Evolutionary conservation across 30 jellyfish, hydroid and myxozoan genomes (phyloP).

Genomic region (Morbakka virulenta): DNA sequence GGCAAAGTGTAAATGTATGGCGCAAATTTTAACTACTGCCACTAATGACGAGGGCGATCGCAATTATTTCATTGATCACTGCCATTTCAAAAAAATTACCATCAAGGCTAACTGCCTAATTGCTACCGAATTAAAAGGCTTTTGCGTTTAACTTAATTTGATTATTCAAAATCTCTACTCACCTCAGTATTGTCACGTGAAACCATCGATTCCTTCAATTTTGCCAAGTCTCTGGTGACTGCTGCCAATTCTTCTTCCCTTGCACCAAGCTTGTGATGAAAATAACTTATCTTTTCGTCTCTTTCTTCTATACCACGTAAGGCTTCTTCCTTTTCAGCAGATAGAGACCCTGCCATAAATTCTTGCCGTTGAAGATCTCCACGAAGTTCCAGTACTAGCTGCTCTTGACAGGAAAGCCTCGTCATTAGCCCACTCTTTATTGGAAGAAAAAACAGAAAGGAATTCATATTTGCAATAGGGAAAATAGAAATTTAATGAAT

Average conservation of each 20-base stretch:
- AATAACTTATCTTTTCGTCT: constrained; percentile 30
- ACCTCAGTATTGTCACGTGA: constrained; percentile 78
- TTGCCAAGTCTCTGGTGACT: constrained; percentile 55
- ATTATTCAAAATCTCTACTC: background rate
- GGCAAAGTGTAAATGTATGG: too few species aligned
- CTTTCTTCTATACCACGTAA: constrained; percentile 53
- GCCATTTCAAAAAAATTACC: too few species aligned
- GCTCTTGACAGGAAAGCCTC: constrained; percentile 56
- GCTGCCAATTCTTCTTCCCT: constrained; percentile 57
- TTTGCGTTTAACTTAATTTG: too few species aligned
- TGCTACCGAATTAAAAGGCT: too few species aligned
- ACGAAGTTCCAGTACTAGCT: constrained; percentile 41
- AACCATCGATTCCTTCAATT: constrained; percentile 40
- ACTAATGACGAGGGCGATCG: too few species aligned
- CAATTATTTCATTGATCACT: too few species aligned
- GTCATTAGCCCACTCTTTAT: too few species aligned
- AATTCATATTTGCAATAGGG: too few species aligned
- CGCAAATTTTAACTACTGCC: too few species aligned
- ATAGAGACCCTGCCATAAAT: constrained; percentile 51
- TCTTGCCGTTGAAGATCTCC: constrained; percentile 61
- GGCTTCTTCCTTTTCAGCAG: constrained; percentile 54
- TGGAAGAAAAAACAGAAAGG: too few species aligned
- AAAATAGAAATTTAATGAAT: too few species aligned
- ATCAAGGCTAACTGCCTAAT: too few species aligned
- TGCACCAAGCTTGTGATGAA: constrained; percentile 77